Conservation (phyloP, 2,113 vertebrate genomes). For the Xiphophorus hellerii region DNA sequence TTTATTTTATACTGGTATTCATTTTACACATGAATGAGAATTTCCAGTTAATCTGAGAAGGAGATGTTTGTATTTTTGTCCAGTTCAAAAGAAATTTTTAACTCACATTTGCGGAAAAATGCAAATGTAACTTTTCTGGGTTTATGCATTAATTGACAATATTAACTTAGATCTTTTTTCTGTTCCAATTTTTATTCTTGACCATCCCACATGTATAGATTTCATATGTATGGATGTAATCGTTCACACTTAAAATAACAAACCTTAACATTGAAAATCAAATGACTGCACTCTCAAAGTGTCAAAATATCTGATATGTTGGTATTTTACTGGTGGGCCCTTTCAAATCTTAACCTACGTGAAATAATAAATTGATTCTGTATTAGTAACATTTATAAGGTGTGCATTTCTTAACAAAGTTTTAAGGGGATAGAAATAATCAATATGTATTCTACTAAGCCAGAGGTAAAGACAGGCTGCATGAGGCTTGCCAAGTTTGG, state of each 20-base stretch:
- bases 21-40: background rate
- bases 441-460: slow-evolving; percentile 3
- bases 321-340: background rate
- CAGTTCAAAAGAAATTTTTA: no score
- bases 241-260: no score
- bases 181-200: background rate
- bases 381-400: background rate
- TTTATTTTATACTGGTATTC: background rate
- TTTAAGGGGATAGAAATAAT: slow-evolving; percentile 6
- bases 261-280: no score
- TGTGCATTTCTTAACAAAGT: background rate
- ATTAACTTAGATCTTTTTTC: background rate
- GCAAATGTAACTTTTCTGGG: background rate
- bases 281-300: background rate
- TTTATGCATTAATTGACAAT: background rate
- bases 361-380: background rate
- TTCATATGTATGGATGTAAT: background rate
- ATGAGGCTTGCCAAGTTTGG: slow-evolving; percentile 33
- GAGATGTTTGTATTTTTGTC: no score
- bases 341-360: background rate
- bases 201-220: background rate
- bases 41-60: no score
- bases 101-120: background rate
- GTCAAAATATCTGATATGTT: background rate
- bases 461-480: slow-evolving; percentile 33